Evolutionary conservation across 2,797 vertebrate species (phyloP).

Genomic region (Halcyon leucocephala): DNA sequence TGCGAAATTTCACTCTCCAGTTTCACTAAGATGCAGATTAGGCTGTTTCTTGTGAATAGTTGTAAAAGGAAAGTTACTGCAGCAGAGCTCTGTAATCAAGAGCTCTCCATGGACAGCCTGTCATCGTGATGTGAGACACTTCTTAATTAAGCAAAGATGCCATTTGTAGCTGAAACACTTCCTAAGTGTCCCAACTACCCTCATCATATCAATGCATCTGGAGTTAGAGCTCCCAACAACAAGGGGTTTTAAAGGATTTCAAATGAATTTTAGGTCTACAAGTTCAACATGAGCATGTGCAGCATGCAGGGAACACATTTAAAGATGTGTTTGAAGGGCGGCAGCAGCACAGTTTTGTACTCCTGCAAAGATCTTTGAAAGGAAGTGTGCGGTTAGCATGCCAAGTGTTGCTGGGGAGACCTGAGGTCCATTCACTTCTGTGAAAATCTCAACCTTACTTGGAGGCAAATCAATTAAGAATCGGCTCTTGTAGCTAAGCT

Average conservation of each 20-base stretch:
- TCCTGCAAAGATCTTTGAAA: neutral
- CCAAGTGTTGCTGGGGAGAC: neutral
- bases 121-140: neutral
- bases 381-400: neutral
- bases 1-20: neutral
- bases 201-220: neutral
- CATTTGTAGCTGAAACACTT: neutral
- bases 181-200: neutral
- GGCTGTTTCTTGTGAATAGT: neutral
- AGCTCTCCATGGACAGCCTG: neutral
- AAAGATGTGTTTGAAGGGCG: neutral
- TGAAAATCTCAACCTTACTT: neutral
- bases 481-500: neutral
- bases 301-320: neutral
- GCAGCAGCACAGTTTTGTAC: neutral
- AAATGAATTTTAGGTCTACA: neutral
- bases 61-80: neutral
- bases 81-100: conserved; percentile 1
- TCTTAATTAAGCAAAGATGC: conserved; percentile 11
- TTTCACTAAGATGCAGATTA: neutral
- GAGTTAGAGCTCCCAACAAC: neutral
- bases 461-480: neutral
- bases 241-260: conserved; percentile 20
- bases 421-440: neutral
- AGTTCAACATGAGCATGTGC: neutral